These are phyloP conservation scores for Tiliacea citrago DNA, from an alignment of 2,888 invertebrate genomes.

Conservation along the genomic window DNA sequence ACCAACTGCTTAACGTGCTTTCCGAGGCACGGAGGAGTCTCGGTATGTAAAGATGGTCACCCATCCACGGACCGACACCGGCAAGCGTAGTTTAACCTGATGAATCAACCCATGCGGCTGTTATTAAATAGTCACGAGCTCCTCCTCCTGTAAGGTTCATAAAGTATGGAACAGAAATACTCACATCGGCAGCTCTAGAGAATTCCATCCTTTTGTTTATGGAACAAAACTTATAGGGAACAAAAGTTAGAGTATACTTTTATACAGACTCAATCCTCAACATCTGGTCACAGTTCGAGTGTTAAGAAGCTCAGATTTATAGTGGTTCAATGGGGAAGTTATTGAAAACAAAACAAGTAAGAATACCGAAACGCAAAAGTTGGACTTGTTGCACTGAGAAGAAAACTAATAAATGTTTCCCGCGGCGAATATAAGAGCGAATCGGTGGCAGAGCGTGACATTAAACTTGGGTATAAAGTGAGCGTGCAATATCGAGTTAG, in stretches of 20 bases:
- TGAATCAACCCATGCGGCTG: too few relatives aligned
- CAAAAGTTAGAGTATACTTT: conserved; percentile 36
- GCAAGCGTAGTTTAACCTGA: too few relatives aligned
- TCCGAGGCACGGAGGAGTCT: too few relatives aligned
- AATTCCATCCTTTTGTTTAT: conserved; percentile 18
- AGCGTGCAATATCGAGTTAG: conserved; percentile 89
- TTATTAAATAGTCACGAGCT: too few relatives aligned
- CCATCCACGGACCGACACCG: too few relatives aligned
- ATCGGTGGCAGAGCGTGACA: conserved; percentile 79
- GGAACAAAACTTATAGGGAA: conserved; percentile 41
- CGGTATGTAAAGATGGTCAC: too few relatives aligned
- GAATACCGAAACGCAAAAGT: conserved; percentile 76
- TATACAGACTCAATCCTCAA: conserved; percentile 33
- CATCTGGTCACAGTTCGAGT: conserved; percentile 51
- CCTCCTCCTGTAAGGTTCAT: not conserved
- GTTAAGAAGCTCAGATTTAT: conserved; percentile 58
- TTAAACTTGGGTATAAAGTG: conserved; percentile 86
- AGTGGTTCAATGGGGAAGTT: conserved; percentile 67
- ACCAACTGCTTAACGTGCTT: too few relatives aligned
- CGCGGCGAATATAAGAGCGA: conserved; percentile 74
- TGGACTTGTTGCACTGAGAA: conserved; percentile 83
- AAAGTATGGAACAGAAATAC: not conserved
- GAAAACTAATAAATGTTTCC: conserved; percentile 85
- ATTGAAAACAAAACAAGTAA: conserved; percentile 75
- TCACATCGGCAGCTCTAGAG: conserved; percentile 7